Percentiles rank a stretch among this genome's conserved stretches.
phyloP scores from a whole-genome alignment of 2,888 invertebrate genomes.

The Lasioglossum marginatum region DNA sequence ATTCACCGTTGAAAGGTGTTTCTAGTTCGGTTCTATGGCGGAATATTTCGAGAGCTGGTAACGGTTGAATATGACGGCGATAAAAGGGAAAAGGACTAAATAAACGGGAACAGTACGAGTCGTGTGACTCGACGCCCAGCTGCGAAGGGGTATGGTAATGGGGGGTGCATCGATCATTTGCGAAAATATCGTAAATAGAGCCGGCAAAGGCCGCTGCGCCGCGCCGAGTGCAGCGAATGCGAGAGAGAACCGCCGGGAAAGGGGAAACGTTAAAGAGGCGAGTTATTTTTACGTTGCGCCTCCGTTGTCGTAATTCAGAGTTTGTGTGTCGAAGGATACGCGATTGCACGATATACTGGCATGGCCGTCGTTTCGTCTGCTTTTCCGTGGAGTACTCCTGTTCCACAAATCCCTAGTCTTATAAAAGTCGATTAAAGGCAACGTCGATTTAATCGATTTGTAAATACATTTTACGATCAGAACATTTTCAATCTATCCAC shows the following conservation, averaged over 20 bases:
- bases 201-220: not conserved
- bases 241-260: not conserved
- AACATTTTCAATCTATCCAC: not conserved
- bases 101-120: not conserved
- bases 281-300: slow-evolving; percentile 18
- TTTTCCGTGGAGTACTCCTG: not conserved
- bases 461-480: not conserved
- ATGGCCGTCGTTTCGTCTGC: slow-evolving; percentile 21
- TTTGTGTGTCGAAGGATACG: slow-evolving; percentile 31
- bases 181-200: slow-evolving; percentile 8
- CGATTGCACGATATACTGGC: slow-evolving; percentile 30
- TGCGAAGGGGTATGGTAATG: not conserved
- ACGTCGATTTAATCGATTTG: not conserved
- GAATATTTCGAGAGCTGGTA: not conserved
- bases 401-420: not conserved
- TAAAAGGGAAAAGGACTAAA: slow-evolving; percentile 5
- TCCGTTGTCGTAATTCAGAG: slow-evolving; percentile 36
- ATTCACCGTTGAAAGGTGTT: not conserved
- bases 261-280: slow-evolving; percentile 9
- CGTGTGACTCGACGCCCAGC: not conserved
- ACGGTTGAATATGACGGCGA: not conserved
- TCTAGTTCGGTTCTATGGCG: not conserved
- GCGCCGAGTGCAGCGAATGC: not conserved
- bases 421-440: not conserved
- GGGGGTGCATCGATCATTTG: slow-evolving; percentile 11